Conservation (phyloP, 2,888 invertebrate genomes). For the Plemyria rubiginata region DNA sequence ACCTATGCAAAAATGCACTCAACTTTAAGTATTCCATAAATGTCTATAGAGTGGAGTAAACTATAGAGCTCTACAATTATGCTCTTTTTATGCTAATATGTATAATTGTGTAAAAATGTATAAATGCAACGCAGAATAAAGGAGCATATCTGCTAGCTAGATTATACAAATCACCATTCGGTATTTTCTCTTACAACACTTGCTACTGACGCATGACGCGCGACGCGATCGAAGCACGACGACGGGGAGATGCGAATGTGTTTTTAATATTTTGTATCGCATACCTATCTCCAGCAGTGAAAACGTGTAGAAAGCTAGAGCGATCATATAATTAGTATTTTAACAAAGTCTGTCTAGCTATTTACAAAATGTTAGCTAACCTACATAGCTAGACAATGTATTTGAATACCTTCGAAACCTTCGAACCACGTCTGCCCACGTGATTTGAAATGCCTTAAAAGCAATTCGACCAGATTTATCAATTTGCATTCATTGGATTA, state of each 20-base stretch:
- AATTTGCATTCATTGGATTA: constrained; percentile 42
- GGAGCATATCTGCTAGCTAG: constrained; percentile 15
- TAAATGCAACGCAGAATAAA: constrained; percentile 4
- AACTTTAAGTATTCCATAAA: too few species aligned
- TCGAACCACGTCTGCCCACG: constrained; percentile 33
- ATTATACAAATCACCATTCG: constrained; percentile 40
- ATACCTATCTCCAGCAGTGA: constrained; percentile 14
- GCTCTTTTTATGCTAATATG: too few species aligned
- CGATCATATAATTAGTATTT: constrained; percentile 8
- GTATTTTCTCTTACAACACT: constrained; percentile 63
- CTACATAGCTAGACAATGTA: neutral
- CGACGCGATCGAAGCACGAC: neutral
- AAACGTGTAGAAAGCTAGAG: constrained; percentile 17
- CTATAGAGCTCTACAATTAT: neutral
- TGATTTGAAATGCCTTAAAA: constrained; percentile 36
- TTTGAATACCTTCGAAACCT: constrained; percentile 30
- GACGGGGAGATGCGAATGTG: constrained; percentile 14
- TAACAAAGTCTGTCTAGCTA: constrained; percentile 7
- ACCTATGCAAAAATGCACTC: too few species aligned
- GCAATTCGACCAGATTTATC: constrained; percentile 39
- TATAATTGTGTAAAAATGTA: too few species aligned
- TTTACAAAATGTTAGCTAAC: neutral
- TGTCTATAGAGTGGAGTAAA: neutral
- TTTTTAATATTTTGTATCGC: constrained; percentile 15
- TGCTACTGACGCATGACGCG: constrained; percentile 32